Base-by-base conservation (phyloP, 1,140 invertebrate species). In the Papilio aristodemus region DNA sequence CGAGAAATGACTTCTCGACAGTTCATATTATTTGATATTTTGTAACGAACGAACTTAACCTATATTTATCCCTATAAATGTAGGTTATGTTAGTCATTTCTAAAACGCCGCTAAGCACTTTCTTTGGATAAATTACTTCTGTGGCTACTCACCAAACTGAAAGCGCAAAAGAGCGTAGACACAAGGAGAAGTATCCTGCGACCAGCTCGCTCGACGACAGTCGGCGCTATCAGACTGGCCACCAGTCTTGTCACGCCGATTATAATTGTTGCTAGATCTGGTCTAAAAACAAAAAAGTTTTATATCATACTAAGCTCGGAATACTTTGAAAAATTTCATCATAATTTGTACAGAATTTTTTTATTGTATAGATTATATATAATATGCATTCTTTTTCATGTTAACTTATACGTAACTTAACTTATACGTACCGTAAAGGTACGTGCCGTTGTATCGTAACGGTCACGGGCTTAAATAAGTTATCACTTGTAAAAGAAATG, bases 191-290 rank as follows among this genome's bases (percentile, higher is more conserved):
- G 58, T 43, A 80, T 74, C 66, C 71, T 76, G 14, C 84, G 68
- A 25, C 84, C 84, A 43, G 77, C 73, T 72, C 77, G 72, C 32
- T 84, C 81, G 0, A 84, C 78, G 0, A 85, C 70, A 9, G 74
- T 73, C 0, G 83, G 80, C 0, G 84, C 77, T 32, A 80, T 66
- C 27, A 76, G 63, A 54, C 81, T 80, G 1, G 80, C 77, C 17
- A 76, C 11, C 13, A 85, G 14, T 62, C 77, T 75, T 4, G 78
- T 82, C 1, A 71, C 72, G 5, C 81, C 83, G 6, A 85, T 73
- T 25, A 82, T 73, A n/a, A 85, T 84, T 13, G 83, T 84, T 10
- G 80, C 80, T 60, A 85, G 25, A 54, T 84, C 74, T 22, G 81
- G 77, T 39, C 80, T 82, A 59, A 17, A 73, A 80, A 71, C 14